Conservation (phyloP, 2,797 vertebrate species). For the Lophius americanus region DNA sequence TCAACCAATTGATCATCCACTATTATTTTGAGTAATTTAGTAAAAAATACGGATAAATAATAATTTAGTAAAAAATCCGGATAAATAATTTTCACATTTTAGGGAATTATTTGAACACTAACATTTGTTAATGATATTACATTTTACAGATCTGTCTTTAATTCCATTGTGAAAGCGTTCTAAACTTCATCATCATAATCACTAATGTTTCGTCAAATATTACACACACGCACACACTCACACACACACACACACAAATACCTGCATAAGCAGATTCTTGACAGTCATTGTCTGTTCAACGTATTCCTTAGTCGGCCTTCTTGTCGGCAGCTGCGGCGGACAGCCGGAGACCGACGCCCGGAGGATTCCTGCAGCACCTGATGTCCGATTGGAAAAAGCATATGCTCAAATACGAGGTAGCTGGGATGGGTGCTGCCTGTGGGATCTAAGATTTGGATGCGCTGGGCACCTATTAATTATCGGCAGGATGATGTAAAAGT, state of each 20-base stretch:
- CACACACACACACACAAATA: too few species aligned
- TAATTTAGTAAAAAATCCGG: too few species aligned
- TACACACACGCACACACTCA: too few species aligned
- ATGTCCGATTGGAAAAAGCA: conserved; percentile 53
- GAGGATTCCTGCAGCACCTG: conserved; percentile 66
- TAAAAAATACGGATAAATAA: neutral
- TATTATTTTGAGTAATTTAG: too few species aligned
- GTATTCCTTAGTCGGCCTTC: conserved; percentile 45
- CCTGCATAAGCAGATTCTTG: conserved; percentile 6
- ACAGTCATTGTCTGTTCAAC: conserved; percentile 53
- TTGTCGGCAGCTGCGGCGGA: conserved; percentile 56
- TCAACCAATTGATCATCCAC: too few species aligned
- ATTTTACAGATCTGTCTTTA: neutral
- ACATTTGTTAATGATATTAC: neutral
- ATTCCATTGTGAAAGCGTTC: neutral
- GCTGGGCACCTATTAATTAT: neutral
- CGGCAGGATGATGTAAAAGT: too few species aligned
- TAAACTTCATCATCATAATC: neutral
- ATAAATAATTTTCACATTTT: neutral
- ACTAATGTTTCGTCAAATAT: neutral
- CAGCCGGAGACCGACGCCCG: conserved; percentile 47
- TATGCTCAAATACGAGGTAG: conserved; percentile 40
- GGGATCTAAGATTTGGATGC: conserved; percentile 25
- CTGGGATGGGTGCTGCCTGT: conserved; percentile 11
- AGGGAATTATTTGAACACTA: neutral